Evolutionary conservation across 92 coral and sea anemone genomes (phyloP), one percentile per base, ranked within the genome.

Genomic region (Ricordea florida): DNA sequence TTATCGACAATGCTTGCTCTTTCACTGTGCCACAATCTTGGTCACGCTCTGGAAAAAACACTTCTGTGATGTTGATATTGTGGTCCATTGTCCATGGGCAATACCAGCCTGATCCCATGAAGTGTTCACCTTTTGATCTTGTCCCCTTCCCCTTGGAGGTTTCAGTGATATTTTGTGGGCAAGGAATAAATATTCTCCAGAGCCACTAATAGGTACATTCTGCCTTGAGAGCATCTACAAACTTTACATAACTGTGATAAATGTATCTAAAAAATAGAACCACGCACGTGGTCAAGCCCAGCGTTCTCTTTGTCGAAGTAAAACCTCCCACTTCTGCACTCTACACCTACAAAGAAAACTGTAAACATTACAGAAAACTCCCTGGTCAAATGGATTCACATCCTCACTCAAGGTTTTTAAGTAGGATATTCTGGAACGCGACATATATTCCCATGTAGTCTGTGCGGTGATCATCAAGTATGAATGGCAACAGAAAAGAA

Each of bases 371-470:
- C 87, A 88, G 55, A 90, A 79, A 24, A 83, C 76, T 8, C 99
- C 99, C 65, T 96, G 97, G 60, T 96, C 97, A 77, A 96, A 96
- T 3, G 99, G 99, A 78, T 96, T 96, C 23, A 89, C 90, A 49
- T 92, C 98, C 44, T 94, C 98, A 34, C 87, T 88, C 10, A 94
- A 84, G 23, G 97, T 91, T 85, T 94, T 94, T 40, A 94, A 70
- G 50, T 94, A 94, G 2, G 98, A 94, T 52, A 94, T 94, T 49
- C 97, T 84, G 13, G 98, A 94, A n/a, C 96, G 92, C 1, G 98
- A 93, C 98, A 94, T 94, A 68, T 91, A 92, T 38, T 94, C 98
- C 98, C 98, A 94, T 11, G 98, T 94, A 18, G 98, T 94, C 66
- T 89, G 98, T 5, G 96, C 98, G 0, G 97, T 94, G 11, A 94